Base-by-base conservation (phyloP, 1,140 invertebrate species). In the Drosophila virilis region DNA sequence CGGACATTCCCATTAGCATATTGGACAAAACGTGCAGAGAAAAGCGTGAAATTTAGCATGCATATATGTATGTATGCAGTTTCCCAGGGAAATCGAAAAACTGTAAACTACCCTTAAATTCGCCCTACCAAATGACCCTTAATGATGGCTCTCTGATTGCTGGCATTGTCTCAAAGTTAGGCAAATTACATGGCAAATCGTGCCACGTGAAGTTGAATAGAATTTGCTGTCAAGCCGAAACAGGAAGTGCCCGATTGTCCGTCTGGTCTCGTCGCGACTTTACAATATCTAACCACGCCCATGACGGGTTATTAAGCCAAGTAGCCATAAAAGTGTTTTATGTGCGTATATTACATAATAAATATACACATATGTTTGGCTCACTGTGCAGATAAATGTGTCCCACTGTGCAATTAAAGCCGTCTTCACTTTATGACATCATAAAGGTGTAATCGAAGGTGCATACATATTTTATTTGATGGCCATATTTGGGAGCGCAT, bases 121-220 rank as follows among this genome's bases (percentile, higher is more conserved):
- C 50, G 67, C 73, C 52, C 61, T 59, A 74, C 70, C 55, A 78
- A 84, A 86, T 85, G 70, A 85, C 78, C 82, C 74, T 78, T 78
- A 85, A 80, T 85, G 76, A 80, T 85, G 68, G 71, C 74, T 61
- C 67, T 77, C 46, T 75, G 59, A 61, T 70, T 69, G 54, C 33
- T 40, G 28, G 12, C 57, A 57, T 70, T 45, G 57, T 32, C 8
- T 17, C 43, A 55, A 37, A 52, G 45, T 10, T 45, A 55, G 37
- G 74, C 35, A 82, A 78, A 84, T 84, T 84, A 71, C 66, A 77
- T 65, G 80, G 74, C 65, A 62, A 61, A 62, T 48, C 32, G 48
- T 54, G 54, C 13, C 6, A 40, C 9, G 22, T 38, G 13, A 50
- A 40, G 45, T 22, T 40, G 32, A 52, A 42, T 51, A 37, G 22